Evolutionary conservation across 2,888 invertebrate species (phyloP).

Genomic region (Hemistola chrysoprasaria): DNA sequence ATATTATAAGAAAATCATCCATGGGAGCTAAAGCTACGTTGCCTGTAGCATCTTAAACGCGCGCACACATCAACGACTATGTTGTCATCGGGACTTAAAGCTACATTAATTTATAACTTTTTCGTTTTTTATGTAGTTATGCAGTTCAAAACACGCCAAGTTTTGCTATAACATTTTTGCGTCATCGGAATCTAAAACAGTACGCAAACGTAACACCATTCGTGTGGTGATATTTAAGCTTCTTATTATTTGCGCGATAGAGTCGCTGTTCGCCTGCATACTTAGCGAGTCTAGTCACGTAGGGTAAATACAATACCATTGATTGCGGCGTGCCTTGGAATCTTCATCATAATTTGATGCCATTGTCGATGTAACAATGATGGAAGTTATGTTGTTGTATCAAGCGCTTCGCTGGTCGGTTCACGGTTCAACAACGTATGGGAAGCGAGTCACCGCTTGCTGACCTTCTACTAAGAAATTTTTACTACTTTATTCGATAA

Average conservation of each 20-base stretch:
- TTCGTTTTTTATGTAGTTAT: too few species aligned
- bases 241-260: not conserved
- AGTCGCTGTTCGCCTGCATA: conserved; percentile 3
- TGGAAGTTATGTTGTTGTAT: conserved; percentile 9
- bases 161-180: conserved; percentile 12
- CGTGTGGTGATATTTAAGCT: too few species aligned
- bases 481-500: too few species aligned
- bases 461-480: too few species aligned
- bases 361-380: conserved; percentile 18
- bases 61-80: too few species aligned
- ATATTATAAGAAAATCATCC: too few species aligned
- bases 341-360: conserved; percentile 16
- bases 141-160: conserved; percentile 6
- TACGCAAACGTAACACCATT: not conserved
- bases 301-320: conserved; percentile 24
- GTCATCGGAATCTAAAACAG: conserved; percentile 13
- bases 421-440: conserved; percentile 8
- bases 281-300: conserved; percentile 22
- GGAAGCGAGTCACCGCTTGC: not conserved
- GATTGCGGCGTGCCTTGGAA: conserved; percentile 25
- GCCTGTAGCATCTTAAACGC: too few species aligned
- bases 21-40: too few species aligned
- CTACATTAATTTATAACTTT: too few species aligned
- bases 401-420: too few species aligned
- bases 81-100: too few species aligned